Evolutionary conservation across 2,888 invertebrate genomes (phyloP).

Genomic region (Philonicus albiceps): DNA sequence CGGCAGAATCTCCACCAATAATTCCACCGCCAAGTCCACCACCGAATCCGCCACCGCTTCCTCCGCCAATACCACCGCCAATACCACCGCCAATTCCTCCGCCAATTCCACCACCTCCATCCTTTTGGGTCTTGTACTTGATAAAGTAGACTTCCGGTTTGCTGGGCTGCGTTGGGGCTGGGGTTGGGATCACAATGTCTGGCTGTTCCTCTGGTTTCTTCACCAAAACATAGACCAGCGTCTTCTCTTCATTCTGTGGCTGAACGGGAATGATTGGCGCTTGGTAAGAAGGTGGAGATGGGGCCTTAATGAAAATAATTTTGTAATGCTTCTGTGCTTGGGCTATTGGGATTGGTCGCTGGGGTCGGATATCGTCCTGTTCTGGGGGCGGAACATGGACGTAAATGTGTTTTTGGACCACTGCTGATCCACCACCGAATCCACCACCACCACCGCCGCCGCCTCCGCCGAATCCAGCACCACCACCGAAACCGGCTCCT

Average conservation of each 20-base stretch:
- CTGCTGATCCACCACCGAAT: constrained; percentile 62
- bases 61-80: constrained; percentile 52
- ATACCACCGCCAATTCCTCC: constrained; percentile 53
- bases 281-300: constrained; percentile 82
- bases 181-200: constrained; percentile 79
- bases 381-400: constrained; percentile 90
- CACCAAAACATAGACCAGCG: constrained; percentile 86
- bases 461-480: constrained; percentile 51
- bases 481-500: constrained; percentile 51
- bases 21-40: constrained; percentile 50
- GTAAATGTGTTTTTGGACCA: constrained; percentile 87
- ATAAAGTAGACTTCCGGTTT: constrained; percentile 92
- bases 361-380: constrained; percentile 73
- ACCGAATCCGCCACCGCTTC: not conserved
- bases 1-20: constrained; percentile 50
- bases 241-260: constrained; percentile 86
- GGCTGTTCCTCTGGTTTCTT: constrained; percentile 88
- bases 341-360: constrained; percentile 70
- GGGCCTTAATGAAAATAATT: constrained; percentile 92
- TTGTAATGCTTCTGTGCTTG: constrained; percentile 89
- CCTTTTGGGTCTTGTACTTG: constrained; percentile 65
- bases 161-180: constrained; percentile 82
- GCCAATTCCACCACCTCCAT: constrained; percentile 53
- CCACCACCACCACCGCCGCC: constrained; percentile 56
- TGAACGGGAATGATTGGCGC: constrained; percentile 82